These are phyloP conservation scores for Cinara cedri DNA, from an alignment of 2,888 invertebrate species.

Conservation along the genomic window DNA sequence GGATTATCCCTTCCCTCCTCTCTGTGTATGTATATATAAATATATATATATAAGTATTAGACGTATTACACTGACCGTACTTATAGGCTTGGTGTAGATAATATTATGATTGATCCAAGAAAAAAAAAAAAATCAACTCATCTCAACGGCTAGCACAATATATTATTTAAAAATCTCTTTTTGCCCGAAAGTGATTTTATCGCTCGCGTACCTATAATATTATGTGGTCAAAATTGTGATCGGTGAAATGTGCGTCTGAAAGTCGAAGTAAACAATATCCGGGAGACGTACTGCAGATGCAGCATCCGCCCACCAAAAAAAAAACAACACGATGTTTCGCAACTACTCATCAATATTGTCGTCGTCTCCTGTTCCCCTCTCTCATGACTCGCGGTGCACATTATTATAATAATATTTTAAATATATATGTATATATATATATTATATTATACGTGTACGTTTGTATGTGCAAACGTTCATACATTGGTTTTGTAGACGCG, in stretches of 20 bases:
- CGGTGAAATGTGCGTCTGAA: slow-evolving; percentile 52
- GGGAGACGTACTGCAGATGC: neutral
- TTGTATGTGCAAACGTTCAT: neutral
- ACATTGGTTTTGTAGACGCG: slow-evolving; percentile 38
- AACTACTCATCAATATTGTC: slow-evolving; percentile 45
- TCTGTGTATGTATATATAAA: too few species aligned
- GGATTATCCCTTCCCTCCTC: too few species aligned
- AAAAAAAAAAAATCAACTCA: neutral
- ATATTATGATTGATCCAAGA: neutral
- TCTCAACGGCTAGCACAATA: neutral
- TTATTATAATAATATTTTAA: neutral
- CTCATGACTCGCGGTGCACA: neutral
- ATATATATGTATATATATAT: slow-evolving; percentile 5
- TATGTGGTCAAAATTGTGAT: slow-evolving; percentile 8
- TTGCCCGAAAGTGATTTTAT: slow-evolving; percentile 32
- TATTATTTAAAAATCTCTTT: slow-evolving; percentile 9
- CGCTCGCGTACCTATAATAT: slow-evolving; percentile 8
- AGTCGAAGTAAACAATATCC: slow-evolving; percentile 55
- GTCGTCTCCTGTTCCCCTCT: neutral
- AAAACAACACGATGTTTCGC: neutral
- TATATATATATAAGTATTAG: too few species aligned
- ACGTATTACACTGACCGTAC: too few species aligned
- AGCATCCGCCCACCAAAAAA: slow-evolving; percentile 35
- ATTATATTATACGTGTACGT: too few species aligned
- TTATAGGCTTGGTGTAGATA: too few species aligned